These are phyloP conservation scores for Bruchidius siliquastri DNA, from an alignment of 2,888 invertebrate species.

Conservation along the genomic window DNA sequence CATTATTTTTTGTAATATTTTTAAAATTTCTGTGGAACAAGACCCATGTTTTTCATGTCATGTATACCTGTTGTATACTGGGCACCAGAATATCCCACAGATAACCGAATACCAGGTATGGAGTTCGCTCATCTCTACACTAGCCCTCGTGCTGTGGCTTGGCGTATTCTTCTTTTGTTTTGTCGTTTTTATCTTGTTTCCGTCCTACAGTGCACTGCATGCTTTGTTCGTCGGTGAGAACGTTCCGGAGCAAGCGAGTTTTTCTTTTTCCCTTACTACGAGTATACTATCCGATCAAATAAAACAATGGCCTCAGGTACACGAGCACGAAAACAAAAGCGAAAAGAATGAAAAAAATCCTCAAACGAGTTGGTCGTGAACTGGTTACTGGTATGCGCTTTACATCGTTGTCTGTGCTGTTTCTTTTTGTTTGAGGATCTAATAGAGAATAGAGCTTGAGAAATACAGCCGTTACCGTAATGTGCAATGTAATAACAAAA, in stretches of 20 bases:
- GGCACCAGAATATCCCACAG: neutral
- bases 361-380: neutral
- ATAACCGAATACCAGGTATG: neutral
- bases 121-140: neutral
- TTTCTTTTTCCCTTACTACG: neutral
- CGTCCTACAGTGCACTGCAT: neutral
- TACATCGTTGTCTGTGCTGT: neutral
- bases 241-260: neutral
- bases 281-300: neutral
- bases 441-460: too few species aligned
- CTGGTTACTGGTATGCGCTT: neutral
- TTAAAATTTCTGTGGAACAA: too few species aligned
- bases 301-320: neutral
- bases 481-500: too few species aligned
- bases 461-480: too few species aligned
- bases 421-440: neutral
- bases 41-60: too few species aligned
- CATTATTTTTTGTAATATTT: too few species aligned
- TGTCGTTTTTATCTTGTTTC: neutral
- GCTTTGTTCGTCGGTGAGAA: neutral
- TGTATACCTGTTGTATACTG: too few species aligned
- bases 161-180: neutral
- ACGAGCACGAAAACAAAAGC: neutral
- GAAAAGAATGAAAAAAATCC: neutral
- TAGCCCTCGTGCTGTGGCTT: neutral